Percentiles rank a stretch among this genome's conserved stretches.
These are phyloP conservation scores for Eupsilia transversa DNA, from an alignment of 2,888 invertebrate species.

Conservation along the genomic window DNA sequence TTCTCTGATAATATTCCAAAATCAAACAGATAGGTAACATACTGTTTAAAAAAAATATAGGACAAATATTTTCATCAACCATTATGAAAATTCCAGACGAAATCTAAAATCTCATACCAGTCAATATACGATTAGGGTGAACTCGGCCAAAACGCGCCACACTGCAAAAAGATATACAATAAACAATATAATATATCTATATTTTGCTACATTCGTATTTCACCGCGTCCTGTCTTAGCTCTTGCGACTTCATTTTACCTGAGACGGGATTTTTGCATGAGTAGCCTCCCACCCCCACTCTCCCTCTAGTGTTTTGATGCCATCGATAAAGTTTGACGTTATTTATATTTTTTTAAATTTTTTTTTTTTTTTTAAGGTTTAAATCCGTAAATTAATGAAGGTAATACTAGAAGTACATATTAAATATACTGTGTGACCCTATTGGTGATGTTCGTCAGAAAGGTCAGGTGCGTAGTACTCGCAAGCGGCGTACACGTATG, in stretches of 20 bases:
- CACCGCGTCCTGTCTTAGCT: slow-evolving; percentile 72
- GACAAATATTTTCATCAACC: neutral
- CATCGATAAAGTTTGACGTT: slow-evolving; percentile 59
- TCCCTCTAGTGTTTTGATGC: slow-evolving; percentile 67
- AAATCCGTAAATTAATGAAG: neutral
- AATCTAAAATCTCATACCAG: neutral
- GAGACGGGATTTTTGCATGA: slow-evolving; percentile 81
- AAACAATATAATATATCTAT: slow-evolving; percentile 59
- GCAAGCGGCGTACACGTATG: no score
- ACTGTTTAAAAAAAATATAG: no score
- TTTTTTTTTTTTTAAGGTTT: neutral
- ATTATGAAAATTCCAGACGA: neutral
- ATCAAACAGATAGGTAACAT: no score
- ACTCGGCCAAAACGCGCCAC: slow-evolving; percentile 49
- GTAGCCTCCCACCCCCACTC: slow-evolving; percentile 73
- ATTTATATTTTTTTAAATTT: neutral
- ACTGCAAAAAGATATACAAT: slow-evolving; percentile 54
- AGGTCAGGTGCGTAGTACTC: no score
- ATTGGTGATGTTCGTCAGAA: no score
- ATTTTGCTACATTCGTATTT: slow-evolving; percentile 72
- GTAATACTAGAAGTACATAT: neutral
- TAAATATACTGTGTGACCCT: no score
- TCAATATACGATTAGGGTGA: slow-evolving; percentile 7
- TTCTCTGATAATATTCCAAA: no score
- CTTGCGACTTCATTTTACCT: slow-evolving; percentile 80